Conservation (phyloP, 2,113 vertebrate genomes). For the Antigone vipio region DNA sequence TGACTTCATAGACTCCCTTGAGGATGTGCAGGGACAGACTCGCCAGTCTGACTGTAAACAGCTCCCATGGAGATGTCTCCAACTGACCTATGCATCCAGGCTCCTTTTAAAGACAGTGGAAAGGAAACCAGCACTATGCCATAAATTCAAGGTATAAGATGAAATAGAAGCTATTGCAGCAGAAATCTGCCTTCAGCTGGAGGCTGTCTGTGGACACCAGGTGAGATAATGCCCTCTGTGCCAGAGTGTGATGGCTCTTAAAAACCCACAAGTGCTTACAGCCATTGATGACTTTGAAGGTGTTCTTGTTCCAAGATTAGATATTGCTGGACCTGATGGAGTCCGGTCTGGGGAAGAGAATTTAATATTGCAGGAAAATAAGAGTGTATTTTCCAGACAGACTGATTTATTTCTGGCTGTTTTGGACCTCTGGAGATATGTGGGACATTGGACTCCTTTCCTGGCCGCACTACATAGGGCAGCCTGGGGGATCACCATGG, state of each 20-base stretch:
- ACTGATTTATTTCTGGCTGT: neutral
- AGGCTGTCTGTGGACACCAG: neutral
- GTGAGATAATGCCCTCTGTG: neutral
- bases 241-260: neutral
- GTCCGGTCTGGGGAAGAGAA: neutral
- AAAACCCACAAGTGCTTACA: neutral
- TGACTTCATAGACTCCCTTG: neutral
- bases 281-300: neutral
- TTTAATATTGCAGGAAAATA: neutral
- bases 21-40: neutral
- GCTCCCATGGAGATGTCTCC: neutral
- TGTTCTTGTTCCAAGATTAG: neutral
- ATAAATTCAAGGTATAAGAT: neutral
- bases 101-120: neutral
- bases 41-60: neutral
- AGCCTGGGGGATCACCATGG: fast-evolving
- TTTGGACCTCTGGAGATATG: neutral
- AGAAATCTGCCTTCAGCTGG: neutral
- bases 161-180: neutral
- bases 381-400: neutral
- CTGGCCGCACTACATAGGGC: neutral
- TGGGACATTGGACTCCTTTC: neutral
- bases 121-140: neutral
- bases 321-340: neutral
- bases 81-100: neutral